These are phyloP conservation scores for Drosophila multiciliata DNA, from an alignment of 2,888 invertebrate genomes.

Conservation along the genomic window DNA sequence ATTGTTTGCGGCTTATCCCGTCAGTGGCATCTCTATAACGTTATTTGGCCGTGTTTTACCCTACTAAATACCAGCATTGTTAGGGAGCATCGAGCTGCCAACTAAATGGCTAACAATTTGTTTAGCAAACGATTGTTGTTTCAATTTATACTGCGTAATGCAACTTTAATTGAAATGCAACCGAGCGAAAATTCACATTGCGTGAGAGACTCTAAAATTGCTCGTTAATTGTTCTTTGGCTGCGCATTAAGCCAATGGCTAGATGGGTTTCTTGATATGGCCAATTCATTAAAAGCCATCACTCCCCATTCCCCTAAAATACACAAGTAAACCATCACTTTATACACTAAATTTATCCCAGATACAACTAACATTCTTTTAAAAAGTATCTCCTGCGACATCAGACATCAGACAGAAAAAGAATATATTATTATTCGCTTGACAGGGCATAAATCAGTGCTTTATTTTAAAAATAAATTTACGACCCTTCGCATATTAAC, in stretches of 20 bases:
- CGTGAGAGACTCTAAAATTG: conserved; percentile 29
- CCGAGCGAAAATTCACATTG: conserved; percentile 49
- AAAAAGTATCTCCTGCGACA: not conserved
- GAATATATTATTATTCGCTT: conserved; percentile 17
- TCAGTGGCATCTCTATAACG: conserved; percentile 29
- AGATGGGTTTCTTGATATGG: conserved; percentile 28
- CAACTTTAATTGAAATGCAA: conserved; percentile 69
- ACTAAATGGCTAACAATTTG: conserved; percentile 66
- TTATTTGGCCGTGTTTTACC: conserved; percentile 16
- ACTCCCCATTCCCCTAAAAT: not conserved
- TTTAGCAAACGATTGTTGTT: conserved; percentile 65
- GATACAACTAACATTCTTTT: not conserved
- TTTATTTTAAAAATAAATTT: conserved; percentile 38
- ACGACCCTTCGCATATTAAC: conserved; percentile 61
- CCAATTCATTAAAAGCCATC: conserved; percentile 16
- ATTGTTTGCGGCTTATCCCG: conserved; percentile 70
- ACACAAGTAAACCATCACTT: not conserved
- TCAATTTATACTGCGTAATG: conserved; percentile 52
- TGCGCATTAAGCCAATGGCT: conserved; percentile 24
- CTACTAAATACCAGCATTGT: conserved; percentile 45
- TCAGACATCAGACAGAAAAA: not conserved
- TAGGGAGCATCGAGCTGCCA: conserved; percentile 2
- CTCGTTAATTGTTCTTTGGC: conserved; percentile 45
- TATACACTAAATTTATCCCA: not conserved
- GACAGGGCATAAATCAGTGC: conserved; percentile 61